phyloP scores from a whole-genome alignment of 2,113 vertebrate genomes.

The Microcebus jonahi region DNA sequence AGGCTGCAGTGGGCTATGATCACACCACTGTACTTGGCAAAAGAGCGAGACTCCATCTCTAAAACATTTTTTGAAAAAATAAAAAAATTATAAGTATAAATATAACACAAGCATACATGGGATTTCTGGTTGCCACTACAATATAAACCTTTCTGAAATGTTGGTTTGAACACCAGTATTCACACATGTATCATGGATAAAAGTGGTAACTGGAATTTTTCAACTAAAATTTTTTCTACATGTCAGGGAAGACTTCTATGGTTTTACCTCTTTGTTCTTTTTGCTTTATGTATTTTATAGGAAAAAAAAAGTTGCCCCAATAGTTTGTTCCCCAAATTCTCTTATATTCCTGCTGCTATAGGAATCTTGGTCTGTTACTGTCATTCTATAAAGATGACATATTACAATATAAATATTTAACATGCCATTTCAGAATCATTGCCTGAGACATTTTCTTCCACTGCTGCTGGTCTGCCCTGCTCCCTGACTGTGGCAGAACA shows the following conservation, averaged over 20 bases:
- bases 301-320: not conserved
- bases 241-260: not conserved
- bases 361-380: not conserved
- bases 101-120: not conserved
- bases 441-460: not conserved
- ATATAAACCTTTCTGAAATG: not conserved
- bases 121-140: not conserved
- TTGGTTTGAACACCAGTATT: not conserved
- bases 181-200: not conserved
- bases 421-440: not conserved
- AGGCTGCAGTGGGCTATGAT: no score
- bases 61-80: no score
- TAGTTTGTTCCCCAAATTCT: not conserved
- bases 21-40: no score
- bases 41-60: no score
- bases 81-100: not conserved
- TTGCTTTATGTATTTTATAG: not conserved
- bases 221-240: not conserved
- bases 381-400: not conserved
- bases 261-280: not conserved
- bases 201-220: not conserved
- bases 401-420: conserved; percentile 39
- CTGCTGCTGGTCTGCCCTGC: not conserved
- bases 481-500: not conserved
- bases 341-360: not conserved